Base-by-base conservation (phyloP, 2,113 vertebrate genomes). In the Tympanuchus pallidicinctus region DNA sequence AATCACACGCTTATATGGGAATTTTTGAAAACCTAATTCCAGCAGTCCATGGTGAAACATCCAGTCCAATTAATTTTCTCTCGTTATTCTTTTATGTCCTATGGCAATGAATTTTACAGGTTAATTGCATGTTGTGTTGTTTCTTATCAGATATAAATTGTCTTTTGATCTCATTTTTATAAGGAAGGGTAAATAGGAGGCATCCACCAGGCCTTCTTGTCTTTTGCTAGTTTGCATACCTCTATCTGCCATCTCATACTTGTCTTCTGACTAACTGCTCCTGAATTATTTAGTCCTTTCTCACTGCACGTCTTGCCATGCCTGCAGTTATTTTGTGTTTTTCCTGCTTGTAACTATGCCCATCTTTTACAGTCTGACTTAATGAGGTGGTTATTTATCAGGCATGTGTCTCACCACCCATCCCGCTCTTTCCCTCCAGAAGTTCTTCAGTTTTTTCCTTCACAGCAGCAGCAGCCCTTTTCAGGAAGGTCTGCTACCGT, bases 81-180 rank as follows among this genome's bases (percentile, higher is more conserved):
- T 5, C 1, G 3, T 93, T 91, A 63, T 54, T 89, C 56, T 43
- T 90, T 86, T 80, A 67, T 60, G n/a, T n/a, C 72, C 82, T 3
- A 2, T 19, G 65, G 88, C 88, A 64, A 74, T 65, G 28, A 77
- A 80, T 84, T 88, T 83, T 83, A 88, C 76, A 92, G 81, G 80
- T 67, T 71, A 83, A 83, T 83, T 93, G 43, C 34, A 43, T 24
- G 60, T 81, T 83, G 72, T 88, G 45, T 63, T 71, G 70, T 70
- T 82, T 88, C 56, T 48, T 28, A 88, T 91, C 69, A 75, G 79
- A 88, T 90, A 81, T 77, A 50, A 90, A 77, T 80, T 80, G 50
- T 50, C 90, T 92, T 93, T 95, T 95, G 86, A 90, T 94, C 92
- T 94, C 43, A 67, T n/a, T 67, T 71, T n/a, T 81, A 60, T 36